These are phyloP conservation scores for Coptotermes formosanus DNA, from an alignment of 1,140 invertebrate genomes.

Conservation along the genomic window DNA sequence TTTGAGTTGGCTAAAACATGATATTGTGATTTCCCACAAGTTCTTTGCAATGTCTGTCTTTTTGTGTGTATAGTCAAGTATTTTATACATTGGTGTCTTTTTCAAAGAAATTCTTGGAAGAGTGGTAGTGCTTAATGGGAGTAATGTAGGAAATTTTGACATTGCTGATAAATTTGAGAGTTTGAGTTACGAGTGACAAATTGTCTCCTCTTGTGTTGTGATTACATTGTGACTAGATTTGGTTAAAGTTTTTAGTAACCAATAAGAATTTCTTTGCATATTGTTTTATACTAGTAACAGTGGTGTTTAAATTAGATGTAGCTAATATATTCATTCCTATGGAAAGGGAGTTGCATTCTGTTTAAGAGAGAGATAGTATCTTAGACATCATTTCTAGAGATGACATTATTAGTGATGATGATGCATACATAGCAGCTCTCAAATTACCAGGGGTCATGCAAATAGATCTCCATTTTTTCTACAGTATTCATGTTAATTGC, in stretches of 20 bases:
- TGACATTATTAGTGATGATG: neutral
- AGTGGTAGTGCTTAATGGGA: neutral
- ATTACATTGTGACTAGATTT: neutral
- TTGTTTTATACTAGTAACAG: neutral
- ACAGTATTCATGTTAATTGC: slow-evolving; percentile 8
- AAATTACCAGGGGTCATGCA: neutral
- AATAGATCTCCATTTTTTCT: slow-evolving; percentile 11
- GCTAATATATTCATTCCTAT: neutral
- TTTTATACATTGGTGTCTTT: slow-evolving; percentile 17
- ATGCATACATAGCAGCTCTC: neutral
- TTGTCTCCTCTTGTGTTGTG: neutral
- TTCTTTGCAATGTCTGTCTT: neutral
- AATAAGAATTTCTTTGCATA: neutral
- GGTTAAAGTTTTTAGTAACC: neutral
- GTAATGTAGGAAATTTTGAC: neutral
- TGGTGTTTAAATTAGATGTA: slow-evolving; percentile 13
- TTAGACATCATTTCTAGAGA: neutral
- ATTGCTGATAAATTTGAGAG: neutral
- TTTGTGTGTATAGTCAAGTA: neutral
- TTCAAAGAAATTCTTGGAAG: neutral
- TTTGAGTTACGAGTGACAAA: neutral
- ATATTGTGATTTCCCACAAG: slow-evolving; percentile 11
- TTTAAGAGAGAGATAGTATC: neutral
- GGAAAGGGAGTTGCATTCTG: neutral
- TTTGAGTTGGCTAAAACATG: slow-evolving; percentile 10